phyloP scores from a whole-genome alignment of 2,113 vertebrate species.

The Aegithalos caudatus region DNA sequence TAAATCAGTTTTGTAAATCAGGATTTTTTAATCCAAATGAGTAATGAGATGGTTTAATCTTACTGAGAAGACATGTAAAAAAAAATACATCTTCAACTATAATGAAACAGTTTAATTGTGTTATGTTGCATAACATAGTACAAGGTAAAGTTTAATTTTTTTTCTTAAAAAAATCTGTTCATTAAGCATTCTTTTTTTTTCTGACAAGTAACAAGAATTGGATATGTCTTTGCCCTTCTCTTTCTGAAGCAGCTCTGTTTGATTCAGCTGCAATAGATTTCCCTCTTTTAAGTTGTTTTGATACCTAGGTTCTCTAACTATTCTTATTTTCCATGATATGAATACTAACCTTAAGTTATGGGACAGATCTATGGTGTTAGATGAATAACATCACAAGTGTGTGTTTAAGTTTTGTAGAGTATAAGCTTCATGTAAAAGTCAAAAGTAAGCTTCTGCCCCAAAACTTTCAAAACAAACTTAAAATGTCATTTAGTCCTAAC shows the following conservation, averaged over 20 bases:
- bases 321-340: background rate
- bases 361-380: background rate
- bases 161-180: background rate
- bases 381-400: background rate
- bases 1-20: background rate
- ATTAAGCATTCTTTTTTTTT: background rate
- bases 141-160: background rate
- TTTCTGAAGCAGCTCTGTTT: background rate
- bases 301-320: background rate
- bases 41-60: background rate
- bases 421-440: background rate
- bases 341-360: background rate
- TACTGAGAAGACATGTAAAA: background rate
- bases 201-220: background rate
- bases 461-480: background rate
- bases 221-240: background rate
- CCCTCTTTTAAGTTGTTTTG: background rate
- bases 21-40: background rate
- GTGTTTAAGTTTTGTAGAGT: background rate
- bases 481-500: background rate
- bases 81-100: background rate
- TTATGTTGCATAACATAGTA: background rate
- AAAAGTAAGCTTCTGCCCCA: background rate
- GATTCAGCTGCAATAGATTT: background rate
- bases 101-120: background rate